Percentiles rank a stretch among this genome's conserved stretches.
Evolutionary conservation across 1,140 invertebrate genomes (phyloP).

Genomic region (Ooceraea biroi): DNA sequence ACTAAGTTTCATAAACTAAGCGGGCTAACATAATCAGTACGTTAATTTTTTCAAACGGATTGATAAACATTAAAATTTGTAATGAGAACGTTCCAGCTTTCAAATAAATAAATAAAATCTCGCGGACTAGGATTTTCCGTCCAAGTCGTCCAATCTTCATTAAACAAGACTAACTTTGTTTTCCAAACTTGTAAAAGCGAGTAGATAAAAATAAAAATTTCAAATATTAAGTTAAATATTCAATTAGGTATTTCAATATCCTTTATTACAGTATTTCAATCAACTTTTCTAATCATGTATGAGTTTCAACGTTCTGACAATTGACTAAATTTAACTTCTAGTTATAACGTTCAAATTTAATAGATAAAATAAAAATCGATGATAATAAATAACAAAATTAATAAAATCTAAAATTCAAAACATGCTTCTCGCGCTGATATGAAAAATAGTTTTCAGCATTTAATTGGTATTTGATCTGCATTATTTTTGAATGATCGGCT

Average conservation of each 20-base stretch:
- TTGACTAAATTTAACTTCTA: too few species aligned
- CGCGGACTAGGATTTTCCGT: background rate
- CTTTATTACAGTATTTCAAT: too few species aligned
- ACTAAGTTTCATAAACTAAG: background rate
- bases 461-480: background rate
- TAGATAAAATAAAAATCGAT: too few species aligned
- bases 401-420: too few species aligned
- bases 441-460: background rate
- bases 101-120: slow-evolving; percentile 2
- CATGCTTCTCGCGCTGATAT: background rate
- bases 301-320: too few species aligned
- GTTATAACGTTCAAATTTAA: too few species aligned
- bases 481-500: slow-evolving; percentile 2
- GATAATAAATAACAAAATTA: too few species aligned
- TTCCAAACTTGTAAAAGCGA: background rate
- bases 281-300: too few species aligned
- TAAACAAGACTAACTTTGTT: background rate
- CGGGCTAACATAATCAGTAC: background rate
- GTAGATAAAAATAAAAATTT: background rate
- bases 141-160: background rate
- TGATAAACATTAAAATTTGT: too few species aligned
- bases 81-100: background rate
- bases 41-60: too few species aligned
- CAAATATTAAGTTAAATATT: background rate
- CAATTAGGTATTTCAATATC: background rate